Conservation (phyloP, 2,888 invertebrate genomes). For the Melinopterus prodromus region DNA sequence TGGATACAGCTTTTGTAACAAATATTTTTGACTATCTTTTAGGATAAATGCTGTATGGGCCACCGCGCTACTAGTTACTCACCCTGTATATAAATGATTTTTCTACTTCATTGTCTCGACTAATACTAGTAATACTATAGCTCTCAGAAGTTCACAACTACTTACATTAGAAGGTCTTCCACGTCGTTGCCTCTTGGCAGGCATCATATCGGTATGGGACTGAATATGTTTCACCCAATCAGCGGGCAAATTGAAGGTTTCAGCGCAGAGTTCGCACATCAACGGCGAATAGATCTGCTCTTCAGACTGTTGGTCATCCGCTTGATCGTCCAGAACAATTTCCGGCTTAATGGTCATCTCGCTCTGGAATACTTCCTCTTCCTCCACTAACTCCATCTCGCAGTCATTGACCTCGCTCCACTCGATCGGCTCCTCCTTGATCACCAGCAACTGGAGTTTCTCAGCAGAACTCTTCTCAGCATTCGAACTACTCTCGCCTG, state of each 20-base stretch:
- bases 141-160: background rate
- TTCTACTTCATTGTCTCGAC: no score
- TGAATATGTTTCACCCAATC: slow-evolving; percentile 87
- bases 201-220: slow-evolving; percentile 73
- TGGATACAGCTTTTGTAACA: no score
- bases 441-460: slow-evolving; percentile 56
- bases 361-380: slow-evolving; percentile 71
- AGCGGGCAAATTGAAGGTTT: slow-evolving; percentile 82
- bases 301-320: slow-evolving; percentile 59
- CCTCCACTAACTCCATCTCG: slow-evolving; percentile 66
- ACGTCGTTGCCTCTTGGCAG: slow-evolving; percentile 67
- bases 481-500: background rate
- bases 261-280: slow-evolving; percentile 84
- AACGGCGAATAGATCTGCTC: slow-evolving; percentile 77
- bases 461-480: slow-evolving; percentile 38
- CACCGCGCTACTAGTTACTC: no score
- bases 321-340: slow-evolving; percentile 51
- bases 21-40: no score
- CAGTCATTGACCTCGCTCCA: slow-evolving; percentile 74
- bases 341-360: slow-evolving; percentile 77
- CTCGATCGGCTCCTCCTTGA: slow-evolving; percentile 73
- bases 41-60: no score
- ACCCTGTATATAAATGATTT: no score
- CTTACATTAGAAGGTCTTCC: slow-evolving; percentile 62
- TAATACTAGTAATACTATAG: no score